Base-by-base conservation (phyloP, 2,888 invertebrate genomes). In the Flabesymbios commensalis region DNA sequence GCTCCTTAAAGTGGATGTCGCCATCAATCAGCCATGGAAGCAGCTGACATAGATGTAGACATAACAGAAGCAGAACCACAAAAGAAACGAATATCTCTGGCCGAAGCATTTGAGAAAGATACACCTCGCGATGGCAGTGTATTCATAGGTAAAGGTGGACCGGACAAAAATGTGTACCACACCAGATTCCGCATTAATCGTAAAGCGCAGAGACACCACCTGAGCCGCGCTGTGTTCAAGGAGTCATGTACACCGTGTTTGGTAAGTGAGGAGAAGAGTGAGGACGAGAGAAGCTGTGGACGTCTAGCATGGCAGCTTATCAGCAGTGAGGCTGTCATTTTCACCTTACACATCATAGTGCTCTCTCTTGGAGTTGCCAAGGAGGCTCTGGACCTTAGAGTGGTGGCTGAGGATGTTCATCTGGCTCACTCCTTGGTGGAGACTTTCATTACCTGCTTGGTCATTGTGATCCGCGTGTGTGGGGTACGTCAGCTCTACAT, bases 321-420 rank as follows among this genome's bases (percentile, higher is more conserved):
- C 19, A 47, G 43, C 10, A 56, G 56, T 26, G 61, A 61, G 39
- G 49, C 56, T n/a, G 39, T 56, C 7, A 26, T 61, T n/a, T 47
- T 61, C 2, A 45, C 52, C 1, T 51, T 61, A 10, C 61, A 61
- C 41, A 32, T 57, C 14, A 39, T 42, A 2, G 61, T 41, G 17
- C n/a, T 61, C 36, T 26, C 26, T 43, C 32, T 61, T 19, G 61
- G 61, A 3, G 61, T 48, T 1, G 42, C 57, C 24, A 61, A 61
- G 43, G 61, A 61, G 43, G 57, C 39, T 5, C 31, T 57, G 2
- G 28, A 32, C 19, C 42, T 57, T n/a, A n/a, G 52, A 2, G 26
- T 7, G 4, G 43, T 36, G 5, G 56, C 36, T 10, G 56, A 56
- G 52, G 49, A 41, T 29, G 22, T 57, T 14, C 61, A 57, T 36